phyloP scores from a whole-genome alignment of 1,140 invertebrate species.

The Callitettix versicolor region DNA sequence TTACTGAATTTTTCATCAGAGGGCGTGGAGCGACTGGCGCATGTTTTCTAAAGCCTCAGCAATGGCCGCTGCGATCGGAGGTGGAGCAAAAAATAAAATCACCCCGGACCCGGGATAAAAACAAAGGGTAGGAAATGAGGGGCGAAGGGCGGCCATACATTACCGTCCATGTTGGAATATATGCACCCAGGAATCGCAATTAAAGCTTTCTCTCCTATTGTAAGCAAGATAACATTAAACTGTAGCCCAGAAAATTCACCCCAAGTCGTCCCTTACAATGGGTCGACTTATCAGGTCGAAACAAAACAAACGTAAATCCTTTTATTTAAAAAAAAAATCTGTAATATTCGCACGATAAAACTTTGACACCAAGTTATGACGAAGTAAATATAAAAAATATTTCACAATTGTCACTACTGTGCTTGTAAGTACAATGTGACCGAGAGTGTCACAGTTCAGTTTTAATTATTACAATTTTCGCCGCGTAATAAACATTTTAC shows the following conservation, averaged over 20 bases:
- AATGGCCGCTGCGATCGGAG: neutral
- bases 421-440: too few species aligned
- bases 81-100: conserved; percentile 13
- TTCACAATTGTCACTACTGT: too few species aligned
- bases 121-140: conserved; percentile 15
- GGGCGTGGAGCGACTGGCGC: conserved; percentile 2
- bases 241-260: conserved; percentile 9
- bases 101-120: conserved; percentile 2
- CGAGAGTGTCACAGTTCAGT: too few species aligned
- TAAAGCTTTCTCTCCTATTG: conserved; percentile 6
- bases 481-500: too few species aligned
- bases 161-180: neutral
- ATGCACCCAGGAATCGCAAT: neutral
- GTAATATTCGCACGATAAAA: too few species aligned
- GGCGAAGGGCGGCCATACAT: conserved; percentile 6
- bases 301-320: too few species aligned
- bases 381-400: too few species aligned
- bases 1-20: conserved; percentile 5
- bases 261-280: conserved; percentile 3
- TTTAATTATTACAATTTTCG: too few species aligned
- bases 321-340: too few species aligned
- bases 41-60: conserved; percentile 4
- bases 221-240: conserved; percentile 13
- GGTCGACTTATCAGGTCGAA: conserved; percentile 3
- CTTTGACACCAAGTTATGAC: too few species aligned